phyloP scores from a whole-genome alignment of 2,888 invertebrate genomes.

The Lepidochrysops patricia region DNA sequence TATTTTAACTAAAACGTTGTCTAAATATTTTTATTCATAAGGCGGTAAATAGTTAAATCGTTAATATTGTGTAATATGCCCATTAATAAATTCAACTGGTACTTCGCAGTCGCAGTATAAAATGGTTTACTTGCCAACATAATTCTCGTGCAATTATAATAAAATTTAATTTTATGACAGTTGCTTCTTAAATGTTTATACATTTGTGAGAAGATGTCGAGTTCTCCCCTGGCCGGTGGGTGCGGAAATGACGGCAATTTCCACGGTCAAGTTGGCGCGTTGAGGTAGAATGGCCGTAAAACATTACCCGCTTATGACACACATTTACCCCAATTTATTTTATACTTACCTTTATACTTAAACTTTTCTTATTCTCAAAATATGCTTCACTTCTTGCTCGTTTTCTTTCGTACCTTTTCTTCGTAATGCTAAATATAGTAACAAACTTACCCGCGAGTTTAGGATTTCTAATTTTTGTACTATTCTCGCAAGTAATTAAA shows the following conservation, averaged over 20 bases:
- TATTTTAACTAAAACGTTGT: too few species aligned
- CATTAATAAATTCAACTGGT: too few species aligned
- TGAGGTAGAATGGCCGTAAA: neutral
- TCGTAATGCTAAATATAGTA: too few species aligned
- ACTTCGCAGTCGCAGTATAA: neutral
- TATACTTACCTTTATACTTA: neutral
- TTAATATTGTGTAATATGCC: too few species aligned
- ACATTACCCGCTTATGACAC: slow-evolving; percentile 3
- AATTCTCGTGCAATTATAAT: neutral
- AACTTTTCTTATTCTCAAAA: neutral
- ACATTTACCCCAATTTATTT: slow-evolving; percentile 1
- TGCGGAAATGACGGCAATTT: slow-evolving; percentile 6
- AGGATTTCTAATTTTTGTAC: too few species aligned
- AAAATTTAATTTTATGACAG: slow-evolving; percentile 5
- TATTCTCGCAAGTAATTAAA: too few species aligned
- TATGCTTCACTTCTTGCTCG: neutral
- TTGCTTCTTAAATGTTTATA: slow-evolving; percentile 5
- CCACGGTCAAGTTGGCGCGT: slow-evolving; percentile 5
- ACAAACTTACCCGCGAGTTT: too few species aligned
- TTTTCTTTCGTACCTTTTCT: too few species aligned
- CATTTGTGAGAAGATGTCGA: neutral
- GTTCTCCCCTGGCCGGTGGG: neutral
- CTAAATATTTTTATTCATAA: too few species aligned
- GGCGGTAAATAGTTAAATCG: too few species aligned
- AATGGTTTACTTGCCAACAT: neutral